Evolutionary conservation across 2,888 invertebrate species (phyloP).

Genomic region (Amphipoea lucens): DNA sequence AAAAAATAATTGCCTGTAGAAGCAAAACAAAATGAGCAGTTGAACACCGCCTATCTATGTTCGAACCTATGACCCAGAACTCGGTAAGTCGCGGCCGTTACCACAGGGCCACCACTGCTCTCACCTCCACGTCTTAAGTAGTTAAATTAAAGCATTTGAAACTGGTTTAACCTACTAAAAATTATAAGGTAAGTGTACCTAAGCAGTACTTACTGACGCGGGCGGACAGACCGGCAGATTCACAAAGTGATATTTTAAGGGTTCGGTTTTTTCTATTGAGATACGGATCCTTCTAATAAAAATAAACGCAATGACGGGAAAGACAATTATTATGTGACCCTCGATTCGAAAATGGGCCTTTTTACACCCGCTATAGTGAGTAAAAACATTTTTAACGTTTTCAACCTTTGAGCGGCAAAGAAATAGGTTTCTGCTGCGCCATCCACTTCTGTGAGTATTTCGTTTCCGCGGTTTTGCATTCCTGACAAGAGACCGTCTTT

Average conservation of each 20-base stretch:
- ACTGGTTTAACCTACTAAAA: neutral
- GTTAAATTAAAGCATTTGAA: neutral
- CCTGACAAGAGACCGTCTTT: slow-evolving; percentile 77
- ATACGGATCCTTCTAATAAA: neutral
- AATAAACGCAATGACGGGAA: neutral
- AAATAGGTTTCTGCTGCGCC: slow-evolving; percentile 80
- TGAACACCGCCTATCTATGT: neutral
- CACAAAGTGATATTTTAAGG: neutral
- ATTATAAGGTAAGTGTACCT: neutral
- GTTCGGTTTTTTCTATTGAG: neutral
- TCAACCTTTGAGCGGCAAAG: slow-evolving; percentile 85
- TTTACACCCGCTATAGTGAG: neutral
- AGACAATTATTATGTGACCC: neutral
- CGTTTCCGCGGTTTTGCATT: slow-evolving; percentile 84
- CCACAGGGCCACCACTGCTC: neutral
- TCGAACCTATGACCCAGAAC: neutral
- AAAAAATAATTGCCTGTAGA: too few relatives aligned
- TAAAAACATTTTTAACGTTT: neutral
- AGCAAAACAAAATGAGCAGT: too few relatives aligned
- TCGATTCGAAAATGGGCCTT: neutral
- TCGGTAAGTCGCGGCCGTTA: neutral
- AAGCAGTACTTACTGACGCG: neutral
- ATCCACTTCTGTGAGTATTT: slow-evolving; percentile 78
- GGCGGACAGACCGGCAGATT: neutral
- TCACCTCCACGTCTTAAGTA: neutral